Evolutionary conservation across 2,113 vertebrate species (phyloP).

Genomic region (Cyprinus carpio): DNA sequence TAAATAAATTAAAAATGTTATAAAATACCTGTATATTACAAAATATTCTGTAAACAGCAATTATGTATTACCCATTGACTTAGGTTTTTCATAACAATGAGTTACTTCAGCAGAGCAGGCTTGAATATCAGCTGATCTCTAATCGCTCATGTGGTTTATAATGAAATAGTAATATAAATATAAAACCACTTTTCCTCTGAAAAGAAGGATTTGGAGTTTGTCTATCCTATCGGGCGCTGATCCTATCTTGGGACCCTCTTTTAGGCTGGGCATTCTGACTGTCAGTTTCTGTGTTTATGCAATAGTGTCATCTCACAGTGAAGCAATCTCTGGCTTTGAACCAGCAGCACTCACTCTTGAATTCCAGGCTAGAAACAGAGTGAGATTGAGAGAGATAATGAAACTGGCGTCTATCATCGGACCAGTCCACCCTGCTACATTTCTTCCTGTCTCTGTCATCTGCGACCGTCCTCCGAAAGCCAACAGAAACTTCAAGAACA

Average conservation of each 20-base stretch:
- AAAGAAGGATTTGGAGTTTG: background rate
- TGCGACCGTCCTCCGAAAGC: background rate
- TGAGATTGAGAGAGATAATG: conserved; percentile 45
- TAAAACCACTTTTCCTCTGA: background rate
- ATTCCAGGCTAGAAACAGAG: conserved; percentile 59
- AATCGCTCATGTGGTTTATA: background rate
- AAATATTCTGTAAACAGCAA: no score
- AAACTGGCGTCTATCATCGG: conserved; percentile 31
- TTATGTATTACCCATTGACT: background rate
- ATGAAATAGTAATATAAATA: background rate
- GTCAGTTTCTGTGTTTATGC: conserved; percentile 12
- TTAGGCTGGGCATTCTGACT: background rate
- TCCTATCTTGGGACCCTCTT: conserved; percentile 16
- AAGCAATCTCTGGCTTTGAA: conserved; percentile 51
- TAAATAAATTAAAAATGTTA: no score
- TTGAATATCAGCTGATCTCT: background rate
- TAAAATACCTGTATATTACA: no score
- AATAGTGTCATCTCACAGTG: conserved; percentile 27
- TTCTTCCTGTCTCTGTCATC: conserved; percentile 47
- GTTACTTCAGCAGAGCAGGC: background rate
- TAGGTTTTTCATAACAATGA: background rate
- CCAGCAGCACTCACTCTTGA: conserved; percentile 50
- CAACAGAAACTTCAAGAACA: background rate
- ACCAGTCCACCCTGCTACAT: conserved; percentile 9
- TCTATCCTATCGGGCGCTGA: background rate